A percentile compares a stretch with the other conserved stretches of the same genome.
These are phyloP conservation scores for Uropsilus gracilis DNA, from an alignment of 2,113 vertebrate species.

Conservation along the genomic window DNA sequence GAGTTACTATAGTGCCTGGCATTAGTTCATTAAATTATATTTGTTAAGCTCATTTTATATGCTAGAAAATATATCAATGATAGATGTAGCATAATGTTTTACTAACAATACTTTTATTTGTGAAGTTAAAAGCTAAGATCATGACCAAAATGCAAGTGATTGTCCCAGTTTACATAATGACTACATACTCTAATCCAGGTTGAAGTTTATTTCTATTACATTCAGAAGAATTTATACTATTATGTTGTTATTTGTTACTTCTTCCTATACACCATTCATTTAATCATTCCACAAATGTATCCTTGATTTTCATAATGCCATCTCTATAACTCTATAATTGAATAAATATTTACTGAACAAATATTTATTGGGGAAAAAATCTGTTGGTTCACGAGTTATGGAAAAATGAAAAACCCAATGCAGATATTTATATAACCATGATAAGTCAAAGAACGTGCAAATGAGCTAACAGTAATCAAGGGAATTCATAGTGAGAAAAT, in stretches of 20 bases:
- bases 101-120: not conserved
- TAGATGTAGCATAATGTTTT: not conserved
- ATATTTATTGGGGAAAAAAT: not conserved
- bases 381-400: not conserved
- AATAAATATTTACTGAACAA: not conserved
- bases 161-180: not conserved
- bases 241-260: not conserved
- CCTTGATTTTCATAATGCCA: not conserved
- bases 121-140: not conserved
- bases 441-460: not conserved
- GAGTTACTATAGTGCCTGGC: not conserved
- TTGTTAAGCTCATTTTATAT: not conserved
- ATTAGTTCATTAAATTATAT: not conserved
- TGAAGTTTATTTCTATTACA: not conserved
- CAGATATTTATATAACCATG: not conserved
- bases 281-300: not conserved
- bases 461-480: not conserved
- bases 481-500: slow-evolving; percentile 5
- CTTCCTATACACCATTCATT: not conserved
- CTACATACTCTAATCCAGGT: not conserved
- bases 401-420: not conserved
- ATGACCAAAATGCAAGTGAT: not conserved
- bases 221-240: not conserved
- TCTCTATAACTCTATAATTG: too few species aligned
- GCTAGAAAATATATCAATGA: not conserved